These are phyloP conservation scores for Phaethornis superciliosus DNA, from an alignment of 2,113 vertebrate species.

Conservation along the genomic window DNA sequence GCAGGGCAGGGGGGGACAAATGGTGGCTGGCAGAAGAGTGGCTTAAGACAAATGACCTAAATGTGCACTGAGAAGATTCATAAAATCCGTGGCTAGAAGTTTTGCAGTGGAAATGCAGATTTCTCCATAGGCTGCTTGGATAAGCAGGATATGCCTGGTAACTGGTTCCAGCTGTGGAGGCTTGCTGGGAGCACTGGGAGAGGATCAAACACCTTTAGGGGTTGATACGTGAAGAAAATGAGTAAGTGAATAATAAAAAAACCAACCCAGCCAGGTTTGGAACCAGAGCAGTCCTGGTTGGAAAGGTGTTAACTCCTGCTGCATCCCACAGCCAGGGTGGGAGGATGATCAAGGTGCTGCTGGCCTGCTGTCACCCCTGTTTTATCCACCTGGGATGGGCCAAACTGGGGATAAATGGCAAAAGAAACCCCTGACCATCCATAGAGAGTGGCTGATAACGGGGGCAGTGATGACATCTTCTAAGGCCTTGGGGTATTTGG, in stretches of 20 bases:
- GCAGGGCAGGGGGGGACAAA: background rate
- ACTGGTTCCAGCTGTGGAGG: fast-evolving
- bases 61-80: slow-evolving; percentile 18
- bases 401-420: background rate
- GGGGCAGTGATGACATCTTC: background rate
- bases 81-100: background rate
- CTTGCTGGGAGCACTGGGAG: background rate
- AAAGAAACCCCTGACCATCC: background rate
- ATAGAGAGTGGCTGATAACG: background rate
- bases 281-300: fast-evolving
- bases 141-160: background rate
- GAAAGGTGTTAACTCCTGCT: background rate
- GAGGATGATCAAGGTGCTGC: background rate
- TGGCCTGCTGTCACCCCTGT: background rate
- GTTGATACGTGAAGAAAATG: background rate
- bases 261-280: background rate
- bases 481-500: background rate
- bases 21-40: background rate
- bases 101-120: background rate
- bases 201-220: background rate
- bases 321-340: fast-evolving
- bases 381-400: background rate
- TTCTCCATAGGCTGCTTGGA: background rate
- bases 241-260: no score
- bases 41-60: slow-evolving; percentile 32